These are phyloP conservation scores for Paguma larvata DNA, from an alignment of 2,797 vertebrate genomes.

Conservation along the genomic window DNA sequence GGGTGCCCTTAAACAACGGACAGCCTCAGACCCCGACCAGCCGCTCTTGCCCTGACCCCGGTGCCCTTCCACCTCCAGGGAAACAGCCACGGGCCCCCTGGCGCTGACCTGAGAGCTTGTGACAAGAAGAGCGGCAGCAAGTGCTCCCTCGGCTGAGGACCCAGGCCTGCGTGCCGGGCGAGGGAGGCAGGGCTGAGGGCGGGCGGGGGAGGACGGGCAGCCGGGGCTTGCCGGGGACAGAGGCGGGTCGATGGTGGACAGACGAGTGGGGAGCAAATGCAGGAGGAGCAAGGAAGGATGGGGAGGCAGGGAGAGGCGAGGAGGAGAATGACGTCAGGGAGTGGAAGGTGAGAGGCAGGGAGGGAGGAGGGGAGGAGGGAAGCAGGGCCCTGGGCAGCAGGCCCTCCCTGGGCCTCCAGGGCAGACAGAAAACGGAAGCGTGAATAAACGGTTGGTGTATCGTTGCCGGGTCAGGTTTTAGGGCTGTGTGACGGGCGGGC, in stretches of 20 bases:
- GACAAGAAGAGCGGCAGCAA: constrained; percentile 81
- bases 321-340: background rate
- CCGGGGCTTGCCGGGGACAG: background rate
- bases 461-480: background rate
- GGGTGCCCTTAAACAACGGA: background rate
- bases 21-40: background rate
- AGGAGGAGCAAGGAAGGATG: background rate
- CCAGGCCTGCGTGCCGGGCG: background rate
- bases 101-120: constrained; percentile 72
- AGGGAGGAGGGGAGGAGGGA: background rate
- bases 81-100: constrained; percentile 69
- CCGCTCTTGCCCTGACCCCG: background rate
- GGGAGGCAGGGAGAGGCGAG: background rate
- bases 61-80: constrained; percentile 72
- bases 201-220: background rate
- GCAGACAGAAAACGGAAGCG: constrained; percentile 43
- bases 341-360: background rate
- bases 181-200: background rate
- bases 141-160: constrained; percentile 80
- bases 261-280: background rate
- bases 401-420: constrained; percentile 4
- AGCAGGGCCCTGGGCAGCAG: background rate
- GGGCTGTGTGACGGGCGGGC: background rate
- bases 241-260: background rate
- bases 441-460: constrained; percentile 31